These are phyloP conservation scores for Myzus persicae DNA, from an alignment of 1,140 invertebrate genomes.

Conservation along the genomic window DNA sequence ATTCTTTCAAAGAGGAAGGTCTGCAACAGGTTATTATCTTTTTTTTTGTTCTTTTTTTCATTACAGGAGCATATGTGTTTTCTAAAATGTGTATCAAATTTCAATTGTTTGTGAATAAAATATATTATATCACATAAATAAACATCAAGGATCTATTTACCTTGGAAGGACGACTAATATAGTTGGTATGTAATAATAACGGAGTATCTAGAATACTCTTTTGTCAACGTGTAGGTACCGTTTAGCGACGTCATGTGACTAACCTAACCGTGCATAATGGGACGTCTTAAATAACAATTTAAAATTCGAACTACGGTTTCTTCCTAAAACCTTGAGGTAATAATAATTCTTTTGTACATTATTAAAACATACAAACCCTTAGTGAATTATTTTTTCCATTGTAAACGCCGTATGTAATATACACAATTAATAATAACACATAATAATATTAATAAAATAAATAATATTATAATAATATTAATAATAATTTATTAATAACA, in stretches of 20 bases:
- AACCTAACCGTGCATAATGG: constrained; percentile 44
- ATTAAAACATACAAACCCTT: not conserved
- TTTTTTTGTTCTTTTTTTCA: not conserved
- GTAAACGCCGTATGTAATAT: no score
- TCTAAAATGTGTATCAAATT: constrained; percentile 6
- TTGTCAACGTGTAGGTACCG: not conserved
- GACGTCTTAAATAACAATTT: not conserved
- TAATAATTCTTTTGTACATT: not conserved
- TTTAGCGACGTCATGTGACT: constrained; percentile 4
- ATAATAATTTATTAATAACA: no score
- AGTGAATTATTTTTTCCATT: not conserved
- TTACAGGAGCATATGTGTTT: not conserved
- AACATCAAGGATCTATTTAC: constrained; percentile 30
- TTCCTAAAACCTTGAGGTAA: not conserved
- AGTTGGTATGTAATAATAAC: not conserved
- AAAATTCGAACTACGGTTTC: not conserved
- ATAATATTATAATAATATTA: no score
- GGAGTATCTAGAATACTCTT: not conserved
- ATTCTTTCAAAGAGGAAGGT: not conserved
- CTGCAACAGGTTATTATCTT: not conserved
- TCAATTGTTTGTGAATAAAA: not conserved
- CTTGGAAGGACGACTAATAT: constrained; percentile 1
- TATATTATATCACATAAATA: not conserved
- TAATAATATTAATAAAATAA: no score
- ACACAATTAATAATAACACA: no score